Percentiles rank a stretch among this genome's conserved stretches.
Conservation (phyloP, 2,797 vertebrate species). For the Denticeps clupeoides region DNA sequence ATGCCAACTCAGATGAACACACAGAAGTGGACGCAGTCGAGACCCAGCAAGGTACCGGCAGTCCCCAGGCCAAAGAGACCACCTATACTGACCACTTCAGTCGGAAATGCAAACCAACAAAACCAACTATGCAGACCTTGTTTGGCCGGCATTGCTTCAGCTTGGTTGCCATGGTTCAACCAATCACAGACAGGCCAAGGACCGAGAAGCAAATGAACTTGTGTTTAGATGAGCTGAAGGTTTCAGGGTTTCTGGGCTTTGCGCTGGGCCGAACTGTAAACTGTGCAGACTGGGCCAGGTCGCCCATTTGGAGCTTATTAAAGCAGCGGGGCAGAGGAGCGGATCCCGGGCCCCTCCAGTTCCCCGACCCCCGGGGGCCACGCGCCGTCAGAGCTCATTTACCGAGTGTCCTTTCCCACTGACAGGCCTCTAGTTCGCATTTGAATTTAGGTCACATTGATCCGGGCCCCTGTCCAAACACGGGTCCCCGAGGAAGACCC, state of each 20-base stretch:
- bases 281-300: constrained; percentile 31
- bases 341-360: constrained; percentile 38
- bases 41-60: no score
- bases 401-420: constrained; percentile 51
- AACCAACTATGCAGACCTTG: no score
- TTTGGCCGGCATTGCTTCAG: no score
- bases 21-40: no score
- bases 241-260: neutral
- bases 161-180: no score
- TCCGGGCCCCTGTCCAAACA: constrained; percentile 60
- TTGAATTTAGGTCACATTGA: constrained; percentile 67
- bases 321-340: constrained; percentile 37
- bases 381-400: constrained; percentile 57
- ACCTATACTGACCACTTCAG: no score
- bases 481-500: no score
- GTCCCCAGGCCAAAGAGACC: no score
- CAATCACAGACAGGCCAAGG: no score
- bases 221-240: neutral
- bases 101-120: no score
- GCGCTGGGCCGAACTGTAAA: constrained; percentile 21
- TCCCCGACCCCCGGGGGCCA: constrained; percentile 38
- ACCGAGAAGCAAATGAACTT: no score
- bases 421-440: constrained; percentile 59
- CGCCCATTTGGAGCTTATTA: constrained; percentile 64
- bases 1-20: no score